These are phyloP conservation scores for Pheosia gnoma DNA, from an alignment of 2,888 invertebrate species.

Conservation along the genomic window DNA sequence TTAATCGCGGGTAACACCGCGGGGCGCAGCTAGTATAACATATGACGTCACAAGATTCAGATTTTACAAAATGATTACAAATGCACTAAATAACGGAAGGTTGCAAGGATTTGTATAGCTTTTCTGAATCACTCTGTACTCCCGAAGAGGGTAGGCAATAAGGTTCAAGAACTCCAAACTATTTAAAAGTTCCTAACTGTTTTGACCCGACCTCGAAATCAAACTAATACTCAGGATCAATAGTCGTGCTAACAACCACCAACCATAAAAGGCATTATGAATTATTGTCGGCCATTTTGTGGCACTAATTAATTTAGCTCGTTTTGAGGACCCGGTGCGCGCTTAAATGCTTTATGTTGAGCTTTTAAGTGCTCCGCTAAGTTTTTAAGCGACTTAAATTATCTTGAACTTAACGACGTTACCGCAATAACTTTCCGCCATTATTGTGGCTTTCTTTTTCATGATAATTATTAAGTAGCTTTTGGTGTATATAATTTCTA, in stretches of 20 bases:
- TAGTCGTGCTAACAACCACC: background rate
- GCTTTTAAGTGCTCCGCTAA: constrained; percentile 24
- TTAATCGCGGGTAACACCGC: too few species aligned
- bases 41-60: too few species aligned
- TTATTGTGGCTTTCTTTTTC: background rate
- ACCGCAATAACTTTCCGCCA: background rate
- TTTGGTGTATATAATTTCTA: background rate
- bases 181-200: background rate
- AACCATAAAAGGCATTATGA: constrained; percentile 11
- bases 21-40: too few species aligned
- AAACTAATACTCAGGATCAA: background rate
- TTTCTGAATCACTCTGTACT: too few species aligned
- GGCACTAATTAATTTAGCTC: constrained; percentile 13
- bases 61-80: too few species aligned
- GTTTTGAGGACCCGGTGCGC: constrained; percentile 4
- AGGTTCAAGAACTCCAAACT: too few species aligned
- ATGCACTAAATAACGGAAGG: too few species aligned
- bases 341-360: constrained; percentile 26
- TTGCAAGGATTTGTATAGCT: too few species aligned
- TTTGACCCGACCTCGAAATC: background rate
- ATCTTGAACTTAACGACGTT: constrained; percentile 4
- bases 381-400: constrained; percentile 14
- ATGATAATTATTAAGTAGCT: background rate
- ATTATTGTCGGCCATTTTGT: constrained; percentile 7
- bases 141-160: too few species aligned